Evolutionary conservation across 1,140 invertebrate genomes (phyloP).

Genomic region (Hirudo medicinalis): DNA sequence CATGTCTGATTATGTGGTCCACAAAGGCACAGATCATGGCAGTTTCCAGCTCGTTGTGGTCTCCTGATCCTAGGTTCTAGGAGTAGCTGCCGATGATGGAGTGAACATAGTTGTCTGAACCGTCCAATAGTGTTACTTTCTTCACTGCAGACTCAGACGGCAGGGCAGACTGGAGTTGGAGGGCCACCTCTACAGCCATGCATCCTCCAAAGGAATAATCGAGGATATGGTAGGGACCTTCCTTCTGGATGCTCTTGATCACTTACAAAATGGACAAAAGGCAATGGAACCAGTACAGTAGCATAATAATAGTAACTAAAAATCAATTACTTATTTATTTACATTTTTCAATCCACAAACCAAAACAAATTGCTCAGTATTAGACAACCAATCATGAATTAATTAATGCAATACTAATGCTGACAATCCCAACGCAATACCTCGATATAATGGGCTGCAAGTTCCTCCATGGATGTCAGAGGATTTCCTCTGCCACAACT

Average conservation of each 20-base stretch:
- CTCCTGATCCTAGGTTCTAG: constrained; percentile 28
- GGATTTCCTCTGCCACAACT: constrained; percentile 87
- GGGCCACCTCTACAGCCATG: constrained; percentile 81
- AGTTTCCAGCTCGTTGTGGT: constrained; percentile 23
- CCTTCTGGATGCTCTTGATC: constrained; percentile 60
- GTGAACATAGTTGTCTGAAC: constrained; percentile 74
- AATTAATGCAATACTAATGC: too few relatives aligned
- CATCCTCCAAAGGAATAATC: constrained; percentile 89
- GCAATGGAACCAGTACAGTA: too few relatives aligned
- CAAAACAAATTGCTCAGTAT: too few relatives aligned
- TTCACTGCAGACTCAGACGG: constrained; percentile 40
- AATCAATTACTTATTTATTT: too few relatives aligned
- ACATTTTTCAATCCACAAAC: too few relatives aligned
- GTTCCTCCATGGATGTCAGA: constrained; percentile 52
- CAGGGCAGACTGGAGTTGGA: constrained; percentile 56
- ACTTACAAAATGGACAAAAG: constrained; percentile 38
- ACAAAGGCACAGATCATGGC: constrained; percentile 59
- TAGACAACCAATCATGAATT: too few relatives aligned
- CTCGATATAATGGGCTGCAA: constrained; percentile 65
- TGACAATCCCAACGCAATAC: constrained; percentile 29
- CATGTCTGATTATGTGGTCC: constrained; percentile 58
- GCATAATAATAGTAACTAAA: too few relatives aligned
- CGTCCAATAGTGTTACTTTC: constrained; percentile 60
- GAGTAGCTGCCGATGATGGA: constrained; percentile 52
- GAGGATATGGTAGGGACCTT: constrained; percentile 68